Base-by-base conservation (phyloP, 1,140 invertebrate genomes). In the Plectrocnemia conspersa region DNA sequence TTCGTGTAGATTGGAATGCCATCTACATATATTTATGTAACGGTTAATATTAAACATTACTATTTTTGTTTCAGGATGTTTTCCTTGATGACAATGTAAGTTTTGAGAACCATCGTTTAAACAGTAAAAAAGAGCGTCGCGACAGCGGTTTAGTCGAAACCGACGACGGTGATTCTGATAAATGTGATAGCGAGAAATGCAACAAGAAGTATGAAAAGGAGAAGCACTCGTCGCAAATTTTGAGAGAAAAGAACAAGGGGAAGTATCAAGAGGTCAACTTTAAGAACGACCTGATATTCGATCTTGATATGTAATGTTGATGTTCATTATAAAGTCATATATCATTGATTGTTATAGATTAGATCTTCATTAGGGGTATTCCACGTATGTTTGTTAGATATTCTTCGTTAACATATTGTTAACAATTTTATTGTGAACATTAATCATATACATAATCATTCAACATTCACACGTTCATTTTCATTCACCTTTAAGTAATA, bases 271-370 rank as follows among this genome's bases (percentile, higher is more conserved):
- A 76, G 64, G 68, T 76, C 21, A 66, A 63, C 53, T 76, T 76
- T 59, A 76, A 74, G 64, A 76, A 75, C 59, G 74, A 76, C 70
- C 72, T 76, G 66, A 75, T 76, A 65, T 76, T 76, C 63, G 73
- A 76, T 67, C 69, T 76, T 56, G 74, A 76, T 59, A 76, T 76
- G 72, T 76, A 66, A 61, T 29, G n/a, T 29, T n/a, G n/a, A n/a
- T n/a, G n/a, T n/a, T n/a, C n/a, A n/a, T n/a, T n/a, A n/a, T n/a
- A n/a, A n/a, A n/a, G n/a, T n/a, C n/a, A n/a, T n/a, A n/a, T n/a
- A n/a, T n/a, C n/a, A n/a, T n/a, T n/a, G n/a, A n/a, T n/a, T n/a
- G n/a, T n/a, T n/a, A n/a, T n/a, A n/a, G n/a, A n/a, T n/a, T n/a
- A n/a, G n/a, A n/a, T n/a, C n/a, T n/a, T n/a, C n/a, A n/a, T n/a